A percentile compares a stretch with the other conserved stretches of the same genome.
Conservation (phyloP, 2,113 vertebrate genomes). For the Rhizomys pruinosus region DNA sequence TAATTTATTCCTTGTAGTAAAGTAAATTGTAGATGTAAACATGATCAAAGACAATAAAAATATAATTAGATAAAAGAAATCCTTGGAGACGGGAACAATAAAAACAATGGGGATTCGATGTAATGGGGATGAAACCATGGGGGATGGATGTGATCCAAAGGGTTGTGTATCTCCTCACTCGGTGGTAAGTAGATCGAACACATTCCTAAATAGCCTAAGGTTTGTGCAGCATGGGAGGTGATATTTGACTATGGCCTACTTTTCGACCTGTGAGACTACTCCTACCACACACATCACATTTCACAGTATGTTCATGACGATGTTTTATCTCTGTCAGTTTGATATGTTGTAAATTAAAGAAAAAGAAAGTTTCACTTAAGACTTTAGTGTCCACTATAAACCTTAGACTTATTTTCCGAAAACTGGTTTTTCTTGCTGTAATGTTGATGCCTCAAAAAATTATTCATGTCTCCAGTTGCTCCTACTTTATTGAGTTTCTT, state of each 20-base stretch:
- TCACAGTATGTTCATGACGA: background rate
- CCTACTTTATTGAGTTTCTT: background rate
- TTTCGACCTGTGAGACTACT: background rate
- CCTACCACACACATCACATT: background rate
- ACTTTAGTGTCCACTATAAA: background rate
- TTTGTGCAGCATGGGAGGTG: background rate
- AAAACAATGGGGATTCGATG: too few species aligned
- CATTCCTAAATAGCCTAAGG: too few species aligned
- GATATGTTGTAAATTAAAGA: background rate
- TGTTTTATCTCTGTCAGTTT: background rate
- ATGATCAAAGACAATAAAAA: slow-evolving; percentile 54
- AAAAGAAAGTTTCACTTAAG: background rate
- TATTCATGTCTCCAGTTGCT: background rate
- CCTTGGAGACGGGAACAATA: background rate
- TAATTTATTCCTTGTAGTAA: background rate
- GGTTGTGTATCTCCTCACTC: too few species aligned
- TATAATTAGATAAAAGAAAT: background rate
- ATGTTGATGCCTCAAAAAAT: background rate
- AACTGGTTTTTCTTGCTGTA: slow-evolving; percentile 14
- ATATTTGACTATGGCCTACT: too few species aligned
- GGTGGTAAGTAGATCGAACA: too few species aligned
- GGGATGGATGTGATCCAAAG: background rate
- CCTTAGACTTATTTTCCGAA: background rate
- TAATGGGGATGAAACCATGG: too few species aligned
- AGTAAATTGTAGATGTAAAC: too few species aligned